Conservation (phyloP, 2,113 vertebrate genomes). For the Alexandromys fortis region DNA sequence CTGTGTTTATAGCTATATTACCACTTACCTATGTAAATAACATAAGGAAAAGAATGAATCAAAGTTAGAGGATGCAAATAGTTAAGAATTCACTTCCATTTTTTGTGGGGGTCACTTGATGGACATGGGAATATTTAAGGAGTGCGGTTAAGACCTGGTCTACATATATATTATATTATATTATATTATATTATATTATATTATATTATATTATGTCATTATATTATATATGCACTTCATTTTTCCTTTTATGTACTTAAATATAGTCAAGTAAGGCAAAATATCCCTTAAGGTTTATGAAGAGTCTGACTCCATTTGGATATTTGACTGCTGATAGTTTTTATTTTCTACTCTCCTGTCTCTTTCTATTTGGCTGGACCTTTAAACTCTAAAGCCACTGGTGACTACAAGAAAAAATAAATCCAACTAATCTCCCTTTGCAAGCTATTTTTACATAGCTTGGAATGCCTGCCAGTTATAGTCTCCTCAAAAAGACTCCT, state of each 20-base stretch:
- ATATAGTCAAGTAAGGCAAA: background rate
- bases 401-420: background rate
- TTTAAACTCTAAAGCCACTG: background rate
- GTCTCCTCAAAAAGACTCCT: background rate
- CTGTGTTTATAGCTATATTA: background rate
- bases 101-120: background rate
- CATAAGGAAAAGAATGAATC: background rate
- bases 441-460: background rate
- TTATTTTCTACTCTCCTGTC: background rate
- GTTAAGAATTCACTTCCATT: background rate
- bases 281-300: background rate
- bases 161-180: background rate
- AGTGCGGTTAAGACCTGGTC: background rate
- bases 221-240: background rate
- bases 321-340: background rate
- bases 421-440: background rate
- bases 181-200: too few relatives aligned
- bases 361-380: background rate
- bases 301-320: background rate
- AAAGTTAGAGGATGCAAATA: background rate
- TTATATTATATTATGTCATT: too few relatives aligned
- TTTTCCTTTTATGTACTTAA: conserved; percentile 4
- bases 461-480: background rate
- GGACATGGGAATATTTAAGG: background rate
- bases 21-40: background rate